Evolutionary conservation across 2,797 vertebrate species (phyloP).

Genomic region (Selene dorsalis): DNA sequence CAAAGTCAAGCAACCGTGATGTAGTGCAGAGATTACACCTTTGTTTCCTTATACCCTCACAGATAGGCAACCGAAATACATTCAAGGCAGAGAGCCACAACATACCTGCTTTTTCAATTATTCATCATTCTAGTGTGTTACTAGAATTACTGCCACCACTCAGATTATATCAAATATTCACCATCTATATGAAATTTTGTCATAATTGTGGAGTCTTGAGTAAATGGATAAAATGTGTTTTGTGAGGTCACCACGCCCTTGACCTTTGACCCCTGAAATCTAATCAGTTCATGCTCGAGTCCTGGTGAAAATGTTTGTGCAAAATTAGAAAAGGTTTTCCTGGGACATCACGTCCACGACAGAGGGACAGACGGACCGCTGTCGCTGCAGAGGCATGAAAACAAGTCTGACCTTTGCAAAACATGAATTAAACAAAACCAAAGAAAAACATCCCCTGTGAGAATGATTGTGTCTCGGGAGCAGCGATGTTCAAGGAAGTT

Average conservation of each 20-base stretch:
- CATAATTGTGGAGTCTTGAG: too few relatives aligned
- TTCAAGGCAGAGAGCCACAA: slow-evolving; percentile 17
- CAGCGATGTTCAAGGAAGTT: background rate
- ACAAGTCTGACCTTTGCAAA: slow-evolving; percentile 66
- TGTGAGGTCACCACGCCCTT: too few relatives aligned
- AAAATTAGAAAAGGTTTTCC: too few relatives aligned
- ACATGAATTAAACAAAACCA: slow-evolving; percentile 62
- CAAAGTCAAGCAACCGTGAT: slow-evolving; percentile 65
- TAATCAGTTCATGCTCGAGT: too few relatives aligned
- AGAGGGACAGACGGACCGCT: too few relatives aligned
- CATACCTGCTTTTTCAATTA: slow-evolving; percentile 62
- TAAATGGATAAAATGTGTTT: too few relatives aligned
- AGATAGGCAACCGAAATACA: slow-evolving; percentile 34
- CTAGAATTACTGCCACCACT: too few relatives aligned
- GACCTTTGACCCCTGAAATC: too few relatives aligned
- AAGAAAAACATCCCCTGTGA: slow-evolving; percentile 24
- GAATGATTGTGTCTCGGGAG: slow-evolving; percentile 44
- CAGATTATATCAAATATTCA: too few relatives aligned
- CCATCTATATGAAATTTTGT: too few relatives aligned
- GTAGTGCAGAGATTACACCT: slow-evolving; percentile 56
- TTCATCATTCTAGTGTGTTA: slow-evolving; percentile 44
- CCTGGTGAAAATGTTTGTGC: too few relatives aligned
- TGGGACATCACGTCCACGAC: too few relatives aligned
- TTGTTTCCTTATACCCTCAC: slow-evolving; percentile 28
- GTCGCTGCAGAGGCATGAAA: slow-evolving; percentile 11